Conservation (phyloP, 2,113 vertebrate genomes). For the Empidonax traillii region DNA sequence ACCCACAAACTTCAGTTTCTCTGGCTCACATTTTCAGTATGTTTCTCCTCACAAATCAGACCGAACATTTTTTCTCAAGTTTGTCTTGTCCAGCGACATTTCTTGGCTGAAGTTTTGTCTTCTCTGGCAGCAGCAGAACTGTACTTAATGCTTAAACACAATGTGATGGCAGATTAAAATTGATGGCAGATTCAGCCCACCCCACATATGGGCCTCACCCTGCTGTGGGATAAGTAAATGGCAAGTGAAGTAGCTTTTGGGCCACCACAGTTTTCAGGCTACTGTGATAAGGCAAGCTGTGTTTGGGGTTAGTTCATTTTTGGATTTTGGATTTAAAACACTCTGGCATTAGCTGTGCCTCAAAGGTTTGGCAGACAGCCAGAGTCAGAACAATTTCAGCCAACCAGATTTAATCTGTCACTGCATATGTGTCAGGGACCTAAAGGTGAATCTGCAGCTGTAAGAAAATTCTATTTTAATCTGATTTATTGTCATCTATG, state of each 20-base stretch:
- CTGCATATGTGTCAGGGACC: not conserved
- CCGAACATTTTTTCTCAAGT: not conserved
- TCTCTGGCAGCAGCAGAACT: conserved; percentile 8
- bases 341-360: not conserved
- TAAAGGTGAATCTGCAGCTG: conserved; percentile 11
- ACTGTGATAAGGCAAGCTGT: not conserved
- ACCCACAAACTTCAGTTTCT: not conserved
- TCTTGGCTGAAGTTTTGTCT: conserved; percentile 27
- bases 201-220: not conserved
- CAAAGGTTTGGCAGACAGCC: not conserved
- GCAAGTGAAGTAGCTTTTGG: not conserved
- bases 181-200: not conserved
- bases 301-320: not conserved
- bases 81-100: not conserved
- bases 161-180: conserved; percentile 1
- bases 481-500: not conserved
- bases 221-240: not conserved
- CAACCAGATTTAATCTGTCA: conserved; percentile 7
- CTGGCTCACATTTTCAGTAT: not conserved
- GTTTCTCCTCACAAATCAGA: conserved; percentile 17
- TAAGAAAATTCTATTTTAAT: not conserved
- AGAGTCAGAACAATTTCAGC: not conserved
- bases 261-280: not conserved
- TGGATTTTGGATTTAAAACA: conserved; percentile 13
- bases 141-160: not conserved